Evolutionary conservation across 2,888 invertebrate species (phyloP), one percentile per base, ranked within the genome.

Genomic region (Heterodera filipjevi): DNA sequence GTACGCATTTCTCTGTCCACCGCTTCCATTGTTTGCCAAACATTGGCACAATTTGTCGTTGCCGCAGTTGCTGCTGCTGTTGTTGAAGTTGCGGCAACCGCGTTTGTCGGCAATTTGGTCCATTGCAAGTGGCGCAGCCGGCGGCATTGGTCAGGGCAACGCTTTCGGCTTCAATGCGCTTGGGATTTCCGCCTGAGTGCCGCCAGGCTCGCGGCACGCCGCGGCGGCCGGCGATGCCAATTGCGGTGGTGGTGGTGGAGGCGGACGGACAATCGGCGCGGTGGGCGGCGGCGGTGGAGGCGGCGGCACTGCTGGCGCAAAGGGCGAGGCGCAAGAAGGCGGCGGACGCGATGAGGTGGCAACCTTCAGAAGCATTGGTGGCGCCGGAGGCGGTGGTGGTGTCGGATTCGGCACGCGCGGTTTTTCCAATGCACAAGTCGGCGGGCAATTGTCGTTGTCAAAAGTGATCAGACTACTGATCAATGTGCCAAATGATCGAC

Each of bases 71-170:
- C 80, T 46, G 80, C 77, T 12, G 49, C 22, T 22, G 32, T 2
- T 32, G 44, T 32, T 22, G 39, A 1, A n/a, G 32, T 12, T 8
- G 59, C 32, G 39, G 80, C 80, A 35, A 84, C 64, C 19, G 59
- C 68, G 46, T 72, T 93, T 89, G 93, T 94, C 59, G 96, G 95
- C 87, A 97, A 95, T 90, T 96, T 97, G 89, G 95, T 95, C 97
- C 97, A 98, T 89, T 97, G 96, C 82, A 97, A 94, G 0, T 96
- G 95, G 91, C 95, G 96, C 95, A 97, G 96, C 90, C 96, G 96
- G 44, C 94, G 93, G 90, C 94, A 95, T n/a, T 97, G 96, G 80
- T 93, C 93, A 0, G n/a, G 96, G 96, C 1, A 94, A 95, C 87
- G 94, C 94, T 89, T 95, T 95, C 87, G 95, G 95, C 22, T 95